Conservation (phyloP, 2,888 invertebrate species). For the Parnassius apollo region DNA sequence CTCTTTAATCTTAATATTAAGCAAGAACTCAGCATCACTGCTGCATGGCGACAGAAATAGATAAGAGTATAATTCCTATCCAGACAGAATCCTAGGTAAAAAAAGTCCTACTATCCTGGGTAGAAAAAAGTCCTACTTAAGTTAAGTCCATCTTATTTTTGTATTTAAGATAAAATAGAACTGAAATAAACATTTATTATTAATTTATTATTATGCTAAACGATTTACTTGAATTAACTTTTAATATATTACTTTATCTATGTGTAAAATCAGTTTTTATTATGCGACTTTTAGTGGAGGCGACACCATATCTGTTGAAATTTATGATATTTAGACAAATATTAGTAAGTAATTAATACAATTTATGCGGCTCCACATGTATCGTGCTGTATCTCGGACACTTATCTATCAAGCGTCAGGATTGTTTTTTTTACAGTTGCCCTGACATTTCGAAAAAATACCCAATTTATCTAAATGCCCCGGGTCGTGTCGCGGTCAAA, state of each 20-base stretch:
- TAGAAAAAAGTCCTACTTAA: too few relatives aligned
- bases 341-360: slow-evolving; percentile 24
- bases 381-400: slow-evolving; percentile 22
- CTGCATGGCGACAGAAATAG: too few relatives aligned
- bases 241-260: not conserved
- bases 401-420: slow-evolving; percentile 29
- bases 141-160: too few relatives aligned
- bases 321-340: slow-evolving; percentile 16
- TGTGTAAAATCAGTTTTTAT: slow-evolving; percentile 1
- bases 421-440: slow-evolving; percentile 32
- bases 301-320: not conserved
- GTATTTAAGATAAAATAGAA: too few relatives aligned
- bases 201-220: too few relatives aligned
- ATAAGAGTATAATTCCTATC: too few relatives aligned
- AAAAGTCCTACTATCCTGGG: too few relatives aligned
- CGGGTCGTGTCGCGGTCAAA: slow-evolving; percentile 51
- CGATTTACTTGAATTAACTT: too few relatives aligned
- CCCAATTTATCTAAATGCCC: slow-evolving; percentile 51
- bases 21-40: too few relatives aligned
- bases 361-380: slow-evolving; percentile 4
- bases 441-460: slow-evolving; percentile 50
- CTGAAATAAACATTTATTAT: too few relatives aligned
- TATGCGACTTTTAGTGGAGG: not conserved
- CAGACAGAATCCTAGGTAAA: too few relatives aligned
- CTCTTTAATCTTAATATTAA: too few relatives aligned